Percentiles rank a stretch among this genome's conserved stretches.
Conservation (phyloP, 2,113 vertebrate species). For the Indicator maculatus region DNA sequence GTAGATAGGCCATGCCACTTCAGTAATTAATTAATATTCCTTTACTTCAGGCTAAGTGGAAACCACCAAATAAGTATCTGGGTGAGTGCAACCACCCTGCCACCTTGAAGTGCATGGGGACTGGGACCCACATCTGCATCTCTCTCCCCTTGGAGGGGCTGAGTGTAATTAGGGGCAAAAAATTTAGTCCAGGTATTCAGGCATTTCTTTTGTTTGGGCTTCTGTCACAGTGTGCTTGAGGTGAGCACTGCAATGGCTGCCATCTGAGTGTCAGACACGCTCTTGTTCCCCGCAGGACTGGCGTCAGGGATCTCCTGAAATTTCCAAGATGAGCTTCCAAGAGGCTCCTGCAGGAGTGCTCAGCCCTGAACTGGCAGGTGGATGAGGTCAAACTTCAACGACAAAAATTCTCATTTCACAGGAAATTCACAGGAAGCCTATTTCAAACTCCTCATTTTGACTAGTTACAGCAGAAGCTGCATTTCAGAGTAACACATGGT, state of each 20-base stretch:
- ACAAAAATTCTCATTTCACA: background rate
- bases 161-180: background rate
- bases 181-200: background rate
- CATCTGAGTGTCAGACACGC: background rate
- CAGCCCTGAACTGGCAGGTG: background rate
- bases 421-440: background rate
- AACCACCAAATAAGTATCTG: background rate
- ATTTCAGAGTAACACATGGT: background rate
- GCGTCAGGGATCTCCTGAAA: background rate
- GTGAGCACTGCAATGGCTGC: accelerated
- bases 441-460: background rate
- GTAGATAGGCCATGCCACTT: background rate
- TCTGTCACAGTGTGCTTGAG: background rate
- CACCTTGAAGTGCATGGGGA: background rate
- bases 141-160: background rate
- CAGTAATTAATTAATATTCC: background rate
- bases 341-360: background rate
- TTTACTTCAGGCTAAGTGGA: background rate
- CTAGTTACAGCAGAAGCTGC: background rate
- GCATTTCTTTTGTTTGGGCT: background rate
- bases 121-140: background rate
- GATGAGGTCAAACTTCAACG: background rate
- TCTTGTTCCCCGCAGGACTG: background rate
- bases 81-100: background rate
- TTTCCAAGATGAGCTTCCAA: background rate